phyloP scores from a whole-genome alignment of 2,888 invertebrate species.

The Dynastes maya region DNA sequence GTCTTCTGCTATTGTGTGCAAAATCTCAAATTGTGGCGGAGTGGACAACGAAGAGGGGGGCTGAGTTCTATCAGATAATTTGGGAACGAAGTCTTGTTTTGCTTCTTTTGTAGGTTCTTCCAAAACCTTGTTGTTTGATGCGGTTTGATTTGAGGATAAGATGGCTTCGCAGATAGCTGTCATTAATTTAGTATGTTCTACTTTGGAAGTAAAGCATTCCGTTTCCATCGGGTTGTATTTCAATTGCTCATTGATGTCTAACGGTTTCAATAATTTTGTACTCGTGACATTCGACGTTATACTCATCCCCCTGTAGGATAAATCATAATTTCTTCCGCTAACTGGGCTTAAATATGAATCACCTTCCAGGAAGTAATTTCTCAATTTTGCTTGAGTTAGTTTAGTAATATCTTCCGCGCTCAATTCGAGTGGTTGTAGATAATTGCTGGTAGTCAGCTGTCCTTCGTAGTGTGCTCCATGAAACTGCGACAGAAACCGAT shows the following conservation, averaged over 20 bases:
- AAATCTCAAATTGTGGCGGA: neutral
- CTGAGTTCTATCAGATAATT: neutral
- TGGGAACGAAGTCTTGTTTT: neutral
- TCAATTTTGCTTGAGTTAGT: slow-evolving; percentile 41
- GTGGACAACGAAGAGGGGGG: neutral
- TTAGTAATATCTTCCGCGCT: slow-evolving; percentile 13
- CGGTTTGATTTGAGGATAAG: slow-evolving; percentile 27
- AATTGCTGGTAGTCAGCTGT: neutral
- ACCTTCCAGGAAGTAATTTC: slow-evolving; percentile 40
- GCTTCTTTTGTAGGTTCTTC: slow-evolving; percentile 30
- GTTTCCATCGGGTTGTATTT: neutral
- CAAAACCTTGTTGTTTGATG: neutral
- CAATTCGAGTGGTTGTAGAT: neutral
- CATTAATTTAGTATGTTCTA: slow-evolving; percentile 51
- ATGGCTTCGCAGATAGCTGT: slow-evolving; percentile 54
- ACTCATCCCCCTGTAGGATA: slow-evolving; percentile 40
- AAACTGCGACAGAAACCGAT: slow-evolving; percentile 34
- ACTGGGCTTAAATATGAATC: slow-evolving; percentile 50
- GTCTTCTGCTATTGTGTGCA: slow-evolving; percentile 29
- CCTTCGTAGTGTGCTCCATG: slow-evolving; percentile 3
- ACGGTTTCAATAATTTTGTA: slow-evolving; percentile 47
- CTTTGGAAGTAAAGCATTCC: slow-evolving; percentile 21
- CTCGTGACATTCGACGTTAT: slow-evolving; percentile 2
- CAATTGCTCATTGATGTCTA: slow-evolving; percentile 46
- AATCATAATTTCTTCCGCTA: slow-evolving; percentile 51